phyloP scores from a whole-genome alignment of 2,113 vertebrate species.

The Equus quagga region DNA sequence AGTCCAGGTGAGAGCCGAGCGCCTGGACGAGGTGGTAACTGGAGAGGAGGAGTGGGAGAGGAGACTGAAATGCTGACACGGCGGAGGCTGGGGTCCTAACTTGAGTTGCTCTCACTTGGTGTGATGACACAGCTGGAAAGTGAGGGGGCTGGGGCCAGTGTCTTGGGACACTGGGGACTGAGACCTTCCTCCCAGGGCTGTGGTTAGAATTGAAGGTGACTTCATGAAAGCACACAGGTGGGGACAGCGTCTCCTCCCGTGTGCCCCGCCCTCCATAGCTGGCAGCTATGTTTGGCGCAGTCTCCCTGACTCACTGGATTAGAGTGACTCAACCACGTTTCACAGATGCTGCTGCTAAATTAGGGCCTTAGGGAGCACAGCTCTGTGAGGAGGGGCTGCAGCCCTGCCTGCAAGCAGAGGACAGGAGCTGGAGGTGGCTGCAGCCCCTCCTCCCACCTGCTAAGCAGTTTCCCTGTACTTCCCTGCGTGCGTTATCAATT shows the following conservation, averaged over 20 bases:
- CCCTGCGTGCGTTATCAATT: background rate
- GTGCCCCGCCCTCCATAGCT: background rate
- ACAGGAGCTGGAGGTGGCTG: no score
- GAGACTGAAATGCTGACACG: no score
- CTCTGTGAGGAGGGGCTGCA: background rate
- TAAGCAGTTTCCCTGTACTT: background rate
- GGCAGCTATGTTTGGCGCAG: background rate
- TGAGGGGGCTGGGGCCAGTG: background rate
- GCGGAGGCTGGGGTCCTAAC: no score
- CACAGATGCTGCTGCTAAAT: constrained; percentile 66
- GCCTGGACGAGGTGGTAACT: background rate
- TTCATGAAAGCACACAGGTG: background rate
- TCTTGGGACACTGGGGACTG: background rate
- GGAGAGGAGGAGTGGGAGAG: no score
- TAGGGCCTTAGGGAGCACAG: background rate
- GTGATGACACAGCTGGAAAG: background rate
- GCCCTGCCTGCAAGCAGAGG: background rate
- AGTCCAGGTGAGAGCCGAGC: background rate
- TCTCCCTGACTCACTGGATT: constrained; percentile 17
- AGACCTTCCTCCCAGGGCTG: background rate
- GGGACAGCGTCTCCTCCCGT: background rate
- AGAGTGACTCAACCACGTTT: constrained; percentile 31
- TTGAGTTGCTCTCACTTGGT: background rate
- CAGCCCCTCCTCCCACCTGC: background rate
- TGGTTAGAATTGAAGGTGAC: background rate